A percentile compares a stretch with the other conserved stretches of the same genome.
phyloP scores from a whole-genome alignment of 1,140 invertebrate genomes.

The Drosophila novamexicana region DNA sequence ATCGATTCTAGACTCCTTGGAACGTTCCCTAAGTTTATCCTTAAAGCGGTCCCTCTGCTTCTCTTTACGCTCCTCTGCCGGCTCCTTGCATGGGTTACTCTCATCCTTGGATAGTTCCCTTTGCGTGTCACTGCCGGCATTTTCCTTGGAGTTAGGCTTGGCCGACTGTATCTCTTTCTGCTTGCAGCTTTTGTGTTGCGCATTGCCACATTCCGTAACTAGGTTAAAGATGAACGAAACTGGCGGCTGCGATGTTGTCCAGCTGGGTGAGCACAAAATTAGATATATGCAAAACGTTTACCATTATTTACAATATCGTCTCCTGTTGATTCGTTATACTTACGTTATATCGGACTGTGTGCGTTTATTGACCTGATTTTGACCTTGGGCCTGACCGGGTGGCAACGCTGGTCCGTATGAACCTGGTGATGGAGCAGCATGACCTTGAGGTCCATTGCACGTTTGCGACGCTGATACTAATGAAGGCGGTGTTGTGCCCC shows the following conservation, averaged over 20 bases:
- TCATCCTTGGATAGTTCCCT: constrained; percentile 6
- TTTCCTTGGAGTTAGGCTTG: constrained; percentile 1
- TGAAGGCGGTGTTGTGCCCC: constrained; percentile 7
- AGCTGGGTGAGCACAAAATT: constrained; percentile 28
- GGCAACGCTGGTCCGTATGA: constrained; percentile 44
- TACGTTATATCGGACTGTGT: constrained; percentile 56
- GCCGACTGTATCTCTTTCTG: constrained; percentile 1
- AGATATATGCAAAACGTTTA: neutral
- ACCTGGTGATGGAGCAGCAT: neutral
- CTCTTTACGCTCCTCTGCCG: constrained; percentile 8
- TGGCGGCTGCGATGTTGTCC: constrained; percentile 53
- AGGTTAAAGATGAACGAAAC: constrained; percentile 54
- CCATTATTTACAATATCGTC: neutral
- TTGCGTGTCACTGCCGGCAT: constrained; percentile 9
- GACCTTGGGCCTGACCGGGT: constrained; percentile 9
- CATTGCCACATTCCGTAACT: constrained; percentile 45
- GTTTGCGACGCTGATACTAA: neutral
- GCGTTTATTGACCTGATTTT: constrained; percentile 24
- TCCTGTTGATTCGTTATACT: constrained; percentile 8
- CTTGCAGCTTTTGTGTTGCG: constrained; percentile 51
- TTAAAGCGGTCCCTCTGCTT: constrained; percentile 21
- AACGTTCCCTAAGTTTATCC: constrained; percentile 6
- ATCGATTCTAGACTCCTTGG: neutral
- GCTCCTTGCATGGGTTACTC: constrained; percentile 11
- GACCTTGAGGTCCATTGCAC: constrained; percentile 24